Conservation (phyloP, 2,888 invertebrate species). For the Schizaphis graminum region DNA sequence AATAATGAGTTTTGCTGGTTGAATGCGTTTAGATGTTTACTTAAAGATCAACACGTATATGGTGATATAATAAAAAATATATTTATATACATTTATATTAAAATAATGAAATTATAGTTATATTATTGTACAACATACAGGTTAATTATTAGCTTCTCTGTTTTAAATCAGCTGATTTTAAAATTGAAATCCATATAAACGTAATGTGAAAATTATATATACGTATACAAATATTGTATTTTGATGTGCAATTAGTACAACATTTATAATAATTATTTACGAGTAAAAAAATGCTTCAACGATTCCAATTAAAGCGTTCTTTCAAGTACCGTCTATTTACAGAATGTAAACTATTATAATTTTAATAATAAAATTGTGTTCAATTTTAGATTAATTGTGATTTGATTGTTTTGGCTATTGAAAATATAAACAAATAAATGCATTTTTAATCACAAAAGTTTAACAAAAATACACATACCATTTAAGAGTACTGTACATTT, state of each 20-base stretch:
- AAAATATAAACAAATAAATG: neutral
- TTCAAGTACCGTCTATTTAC: neutral
- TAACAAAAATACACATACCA: neutral
- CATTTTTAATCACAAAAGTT: slow-evolving; percentile 6
- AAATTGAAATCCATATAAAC: neutral
- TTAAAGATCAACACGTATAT: neutral
- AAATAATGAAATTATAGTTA: neutral
- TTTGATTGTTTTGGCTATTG: neutral
- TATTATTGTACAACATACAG: neutral
- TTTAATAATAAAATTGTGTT: neutral
- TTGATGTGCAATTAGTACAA: neutral
- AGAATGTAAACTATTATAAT: neutral
- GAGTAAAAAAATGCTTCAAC: neutral
- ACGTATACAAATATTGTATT: neutral
- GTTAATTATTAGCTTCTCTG: neutral
- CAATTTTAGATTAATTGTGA: neutral
- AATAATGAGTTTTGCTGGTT: neutral
- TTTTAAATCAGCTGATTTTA: neutral
- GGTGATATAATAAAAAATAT: neutral
- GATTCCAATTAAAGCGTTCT: neutral
- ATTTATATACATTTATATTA: neutral
- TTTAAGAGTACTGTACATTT: neutral
- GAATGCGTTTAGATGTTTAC: neutral
- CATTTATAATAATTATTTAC: neutral
- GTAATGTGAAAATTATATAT: neutral